Percentiles rank a stretch among this genome's conserved stretches.
These are phyloP conservation scores for Lymantria monacha DNA, from an alignment of 2,888 invertebrate species.

Conservation along the genomic window DNA sequence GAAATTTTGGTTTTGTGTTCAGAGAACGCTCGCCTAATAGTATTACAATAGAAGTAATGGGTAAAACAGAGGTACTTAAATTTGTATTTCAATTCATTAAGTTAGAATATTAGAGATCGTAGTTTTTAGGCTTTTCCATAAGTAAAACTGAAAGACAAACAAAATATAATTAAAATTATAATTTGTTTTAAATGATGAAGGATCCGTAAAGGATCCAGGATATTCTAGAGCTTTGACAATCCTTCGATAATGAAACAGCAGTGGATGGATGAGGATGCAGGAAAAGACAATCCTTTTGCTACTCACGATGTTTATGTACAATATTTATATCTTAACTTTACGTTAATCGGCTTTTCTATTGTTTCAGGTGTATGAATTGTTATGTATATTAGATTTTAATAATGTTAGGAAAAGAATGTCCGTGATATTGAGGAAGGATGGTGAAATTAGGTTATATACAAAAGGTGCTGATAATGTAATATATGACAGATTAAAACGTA, in stretches of 20 bases:
- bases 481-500: constrained; percentile 92
- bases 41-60: constrained; percentile 95
- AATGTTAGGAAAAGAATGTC: constrained; percentile 99
- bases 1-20: constrained; percentile 99
- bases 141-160: too few species aligned
- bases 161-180: too few species aligned
- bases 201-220: too few species aligned
- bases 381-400: constrained; percentile 99
- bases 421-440: constrained; percentile 93
- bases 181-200: too few species aligned
- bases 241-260: too few species aligned
- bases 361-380: constrained; percentile 93
- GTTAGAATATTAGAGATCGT: background rate
- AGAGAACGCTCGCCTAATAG: constrained; percentile 95
- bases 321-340: too few species aligned
- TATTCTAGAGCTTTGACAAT: too few species aligned
- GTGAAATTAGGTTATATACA: constrained; percentile 93
- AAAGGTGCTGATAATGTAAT: constrained; percentile 99
- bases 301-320: too few species aligned
- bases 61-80: constrained; percentile 85
- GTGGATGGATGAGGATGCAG: too few species aligned
- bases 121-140: too few species aligned
- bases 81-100: background rate
- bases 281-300: too few species aligned
- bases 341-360: constrained; percentile 23